These are phyloP conservation scores for Drosophila takahashii DNA, from an alignment of 1,140 invertebrate species.

Conservation along the genomic window DNA sequence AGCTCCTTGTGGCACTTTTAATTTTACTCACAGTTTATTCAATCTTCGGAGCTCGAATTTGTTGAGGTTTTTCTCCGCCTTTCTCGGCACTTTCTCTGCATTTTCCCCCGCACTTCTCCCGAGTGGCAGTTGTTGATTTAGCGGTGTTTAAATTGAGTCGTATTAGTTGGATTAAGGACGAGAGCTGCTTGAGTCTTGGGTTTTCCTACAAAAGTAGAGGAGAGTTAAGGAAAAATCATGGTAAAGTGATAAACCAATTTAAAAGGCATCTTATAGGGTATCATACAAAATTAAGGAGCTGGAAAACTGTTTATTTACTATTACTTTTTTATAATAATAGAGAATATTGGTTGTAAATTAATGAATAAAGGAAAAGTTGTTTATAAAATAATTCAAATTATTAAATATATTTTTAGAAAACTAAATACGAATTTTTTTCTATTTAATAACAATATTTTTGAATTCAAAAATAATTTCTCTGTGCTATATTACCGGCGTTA, in stretches of 20 bases:
- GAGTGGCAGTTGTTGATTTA: constrained; percentile 84
- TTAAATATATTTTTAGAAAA: no score
- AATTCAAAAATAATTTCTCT: no score
- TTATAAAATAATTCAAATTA: no score
- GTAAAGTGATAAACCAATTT: not conserved
- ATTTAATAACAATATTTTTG: no score
- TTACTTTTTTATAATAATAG: no score
- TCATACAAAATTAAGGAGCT: not conserved
- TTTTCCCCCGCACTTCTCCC: constrained; percentile 12
- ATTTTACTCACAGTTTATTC: constrained; percentile 81
- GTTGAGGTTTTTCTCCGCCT: constrained; percentile 14
- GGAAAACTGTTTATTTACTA: not conserved
- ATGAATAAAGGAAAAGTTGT: no score
- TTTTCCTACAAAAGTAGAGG: not conserved
- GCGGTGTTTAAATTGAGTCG: constrained; percentile 83
- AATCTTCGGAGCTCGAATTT: constrained; percentile 64
- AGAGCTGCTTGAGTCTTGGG: constrained; percentile 57
- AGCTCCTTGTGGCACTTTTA: constrained; percentile 71
- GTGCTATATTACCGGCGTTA: not conserved
- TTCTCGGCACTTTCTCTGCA: constrained; percentile 13
- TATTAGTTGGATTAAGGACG: constrained; percentile 75
- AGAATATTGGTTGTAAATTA: no score
- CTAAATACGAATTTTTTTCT: no score
- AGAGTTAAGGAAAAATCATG: not conserved
- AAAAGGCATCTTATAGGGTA: no score